These are phyloP conservation scores for Eriosoma lanigerum DNA, from an alignment of 1,140 invertebrate species.

Conservation along the genomic window DNA sequence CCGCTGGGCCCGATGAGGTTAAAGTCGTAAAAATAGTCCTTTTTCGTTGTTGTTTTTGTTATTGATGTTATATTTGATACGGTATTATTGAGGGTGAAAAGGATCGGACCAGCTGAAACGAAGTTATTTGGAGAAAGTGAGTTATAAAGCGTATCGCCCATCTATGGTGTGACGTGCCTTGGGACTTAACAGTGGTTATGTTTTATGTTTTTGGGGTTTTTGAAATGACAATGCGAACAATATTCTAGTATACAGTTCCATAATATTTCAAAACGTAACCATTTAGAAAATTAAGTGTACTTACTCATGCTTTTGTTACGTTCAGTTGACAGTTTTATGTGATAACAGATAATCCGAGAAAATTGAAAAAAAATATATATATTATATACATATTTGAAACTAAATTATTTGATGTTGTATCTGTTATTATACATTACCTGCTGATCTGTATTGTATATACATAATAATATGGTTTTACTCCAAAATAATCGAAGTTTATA, in stretches of 20 bases:
- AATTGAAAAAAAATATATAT: background rate
- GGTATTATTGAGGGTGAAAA: background rate
- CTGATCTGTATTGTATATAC: no score
- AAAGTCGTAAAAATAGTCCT: slow-evolving; percentile 26
- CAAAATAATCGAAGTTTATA: background rate
- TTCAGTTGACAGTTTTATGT: slow-evolving; percentile 2
- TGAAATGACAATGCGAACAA: background rate
- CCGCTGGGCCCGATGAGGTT: slow-evolving; percentile 32
- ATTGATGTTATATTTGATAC: background rate
- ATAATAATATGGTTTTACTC: background rate
- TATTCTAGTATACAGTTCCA: background rate
- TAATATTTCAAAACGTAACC: background rate
- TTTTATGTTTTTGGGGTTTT: background rate
- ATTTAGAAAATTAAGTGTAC: background rate
- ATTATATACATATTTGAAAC: no score
- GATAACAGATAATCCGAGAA: background rate
- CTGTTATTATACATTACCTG: no score
- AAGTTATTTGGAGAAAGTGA: background rate
- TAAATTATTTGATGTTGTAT: no score
- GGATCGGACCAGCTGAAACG: background rate
- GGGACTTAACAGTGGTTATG: background rate
- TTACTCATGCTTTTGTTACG: no score
- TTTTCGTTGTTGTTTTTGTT: background rate
- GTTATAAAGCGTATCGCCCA: background rate
- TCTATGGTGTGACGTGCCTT: no score